Base-by-base conservation (phyloP, 2,888 invertebrate genomes). In the Ophion obscuratus region DNA sequence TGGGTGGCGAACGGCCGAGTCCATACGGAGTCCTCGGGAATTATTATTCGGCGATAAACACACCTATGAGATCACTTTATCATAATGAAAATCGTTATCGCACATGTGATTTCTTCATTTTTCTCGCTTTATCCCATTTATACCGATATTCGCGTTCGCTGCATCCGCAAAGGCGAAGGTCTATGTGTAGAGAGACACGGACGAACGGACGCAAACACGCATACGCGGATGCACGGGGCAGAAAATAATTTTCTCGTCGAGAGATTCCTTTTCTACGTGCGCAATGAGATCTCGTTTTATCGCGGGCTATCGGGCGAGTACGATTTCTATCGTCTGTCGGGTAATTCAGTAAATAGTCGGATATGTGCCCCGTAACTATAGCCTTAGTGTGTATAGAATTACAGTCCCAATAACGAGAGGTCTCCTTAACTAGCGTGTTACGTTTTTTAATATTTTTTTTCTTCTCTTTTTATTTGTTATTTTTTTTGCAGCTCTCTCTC, bases 41-140 rank as follows among this genome's bases (percentile, higher is more conserved):
- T 81, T 85, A 85, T 81, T 81, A 85, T 85, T 85, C 81, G 84
- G 57, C 84, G 85, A 85, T 85, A 85, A 85, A 81, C 81, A 81
- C 83, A 20, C 81, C 78, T 77, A 64, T 82, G 81, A 81, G 77
- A 85, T 85, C 81, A 68, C 81, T 85, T 78, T 78, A 85, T 85
- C 85, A 78, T 75, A 81, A 85, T 81, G 75, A 85, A 71, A 85
- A 85, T 85, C 85, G 64, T 85, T 85, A 77, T 81, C 80, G 71
- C 36, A 5, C 53, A 17, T 31, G 20, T 61, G 61, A 36, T 71
- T 64, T 76, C 40, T 75, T 17, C 31, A 61, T 40, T 17, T 24
- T 47, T 61, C 57, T 61, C 36, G 4, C 24, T 59, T 59, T 57
- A 24, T 67, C 5, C n/a, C 53, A 6, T 74, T n/a, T 57, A 27